Conservation (phyloP, 2,888 invertebrate genomes). For the Tetragonisca angustula region DNA sequence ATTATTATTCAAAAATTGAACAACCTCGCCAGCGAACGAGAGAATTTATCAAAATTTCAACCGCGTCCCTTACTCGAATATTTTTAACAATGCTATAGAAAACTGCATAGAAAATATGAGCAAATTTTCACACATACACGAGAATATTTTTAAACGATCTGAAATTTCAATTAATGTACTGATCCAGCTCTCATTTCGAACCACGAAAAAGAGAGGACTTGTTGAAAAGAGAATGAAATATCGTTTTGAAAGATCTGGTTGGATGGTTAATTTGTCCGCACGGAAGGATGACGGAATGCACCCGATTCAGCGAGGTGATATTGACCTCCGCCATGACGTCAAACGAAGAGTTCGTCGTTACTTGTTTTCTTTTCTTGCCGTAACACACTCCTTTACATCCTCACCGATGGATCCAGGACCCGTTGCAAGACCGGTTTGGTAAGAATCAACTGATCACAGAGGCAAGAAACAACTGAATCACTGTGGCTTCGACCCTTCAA, state of each 20-base stretch:
- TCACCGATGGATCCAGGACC: constrained; percentile 62
- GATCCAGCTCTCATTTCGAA: neutral
- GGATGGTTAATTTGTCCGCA: constrained; percentile 1
- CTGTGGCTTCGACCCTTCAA: constrained; percentile 72
- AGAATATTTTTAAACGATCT: neutral
- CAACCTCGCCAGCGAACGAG: neutral
- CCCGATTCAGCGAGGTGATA: constrained; percentile 63
- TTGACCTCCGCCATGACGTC: constrained; percentile 73
- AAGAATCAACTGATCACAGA: constrained; percentile 70
- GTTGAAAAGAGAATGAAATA: neutral
- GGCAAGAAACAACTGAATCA: constrained; percentile 74
- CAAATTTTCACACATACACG: neutral
- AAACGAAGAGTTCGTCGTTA: constrained; percentile 69
- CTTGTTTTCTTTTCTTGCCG: constrained; percentile 55
- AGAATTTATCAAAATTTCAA: neutral
- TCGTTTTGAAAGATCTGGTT: neutral
- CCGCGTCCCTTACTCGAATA: neutral
- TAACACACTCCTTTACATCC: constrained; percentile 54
- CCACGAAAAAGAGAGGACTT: neutral
- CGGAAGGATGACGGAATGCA: constrained; percentile 22
- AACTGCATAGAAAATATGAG: neutral
- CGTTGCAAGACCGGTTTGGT: constrained; percentile 72
- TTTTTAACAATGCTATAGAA: neutral
- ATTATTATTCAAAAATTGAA: neutral
- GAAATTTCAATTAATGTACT: neutral